Percentiles rank a stretch among this genome's conserved stretches.
Conservation (phyloP, 35 echinoderm and acorn worm species). For the Heliocidaris erythrogramma region DNA sequence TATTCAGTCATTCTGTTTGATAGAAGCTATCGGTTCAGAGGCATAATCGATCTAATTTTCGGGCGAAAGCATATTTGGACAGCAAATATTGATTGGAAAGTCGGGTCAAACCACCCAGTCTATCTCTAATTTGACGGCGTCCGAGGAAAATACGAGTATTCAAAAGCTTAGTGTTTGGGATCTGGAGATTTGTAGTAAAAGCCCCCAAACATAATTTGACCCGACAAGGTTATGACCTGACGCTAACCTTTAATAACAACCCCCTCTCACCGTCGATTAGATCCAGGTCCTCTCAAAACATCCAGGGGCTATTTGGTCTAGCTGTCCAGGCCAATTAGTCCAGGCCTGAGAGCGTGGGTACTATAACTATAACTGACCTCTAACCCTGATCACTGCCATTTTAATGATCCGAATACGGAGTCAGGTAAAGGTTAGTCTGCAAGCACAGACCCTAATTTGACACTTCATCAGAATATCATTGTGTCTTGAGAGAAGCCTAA, state of each 20-base stretch:
- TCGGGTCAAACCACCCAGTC: slow-evolving; percentile 6
- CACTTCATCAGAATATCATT: too few relatives aligned
- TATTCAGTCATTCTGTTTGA: background rate
- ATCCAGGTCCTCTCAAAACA: slow-evolving; percentile 23
- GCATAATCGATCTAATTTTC: background rate
- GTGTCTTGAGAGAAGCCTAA: too few relatives aligned
- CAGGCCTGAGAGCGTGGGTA: background rate
- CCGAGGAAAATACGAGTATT: background rate
- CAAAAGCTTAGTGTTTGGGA: background rate
- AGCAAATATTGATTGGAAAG: background rate
- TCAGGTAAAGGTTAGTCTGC: too few relatives aligned
- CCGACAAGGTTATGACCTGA: slow-evolving; percentile 24
- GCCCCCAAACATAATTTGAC: background rate
- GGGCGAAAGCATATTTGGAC: background rate
- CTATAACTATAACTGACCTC: background rate
- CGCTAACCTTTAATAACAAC: slow-evolving; percentile 35
- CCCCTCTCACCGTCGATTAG: background rate
- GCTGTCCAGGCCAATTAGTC: slow-evolving; percentile 25
- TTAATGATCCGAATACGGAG: background rate
- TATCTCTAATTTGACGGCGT: background rate
- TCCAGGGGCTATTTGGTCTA: slow-evolving; percentile 25
- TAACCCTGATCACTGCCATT: background rate
- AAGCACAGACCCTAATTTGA: too few relatives aligned
- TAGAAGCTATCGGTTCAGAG: background rate
- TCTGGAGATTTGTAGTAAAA: background rate